Conservation (phyloP, 2,797 vertebrate genomes). For the Morus bassanus region DNA sequence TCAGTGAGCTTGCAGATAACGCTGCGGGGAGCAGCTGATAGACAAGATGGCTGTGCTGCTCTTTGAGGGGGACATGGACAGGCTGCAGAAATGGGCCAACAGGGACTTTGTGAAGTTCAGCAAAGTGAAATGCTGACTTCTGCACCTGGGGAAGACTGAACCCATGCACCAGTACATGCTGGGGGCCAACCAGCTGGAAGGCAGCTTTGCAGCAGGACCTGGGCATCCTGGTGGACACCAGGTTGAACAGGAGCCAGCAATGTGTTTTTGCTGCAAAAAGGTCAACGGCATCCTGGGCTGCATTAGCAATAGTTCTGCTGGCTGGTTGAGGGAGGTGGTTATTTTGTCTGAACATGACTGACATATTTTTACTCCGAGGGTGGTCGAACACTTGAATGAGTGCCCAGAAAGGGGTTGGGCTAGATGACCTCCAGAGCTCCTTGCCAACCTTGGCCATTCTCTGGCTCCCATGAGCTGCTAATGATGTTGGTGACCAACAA, state of each 20-base stretch:
- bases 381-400: fast-evolving
- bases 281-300: background rate
- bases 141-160: background rate
- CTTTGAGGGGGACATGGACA: background rate
- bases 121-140: background rate
- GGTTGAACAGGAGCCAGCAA: background rate
- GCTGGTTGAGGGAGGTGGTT: background rate
- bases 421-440: background rate
- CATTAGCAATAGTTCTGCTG: background rate
- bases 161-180: background rate
- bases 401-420: too few species aligned
- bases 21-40: background rate
- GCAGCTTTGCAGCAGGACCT: background rate
- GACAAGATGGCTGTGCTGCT: background rate
- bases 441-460: background rate
- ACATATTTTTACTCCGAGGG: background rate
- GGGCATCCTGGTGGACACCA: background rate
- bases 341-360: background rate
- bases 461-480: background rate
- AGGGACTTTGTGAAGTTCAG: background rate
- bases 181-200: background rate
- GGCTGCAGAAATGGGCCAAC: background rate
- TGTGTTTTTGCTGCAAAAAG: background rate
- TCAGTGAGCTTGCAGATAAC: background rate
- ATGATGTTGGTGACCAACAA: background rate